Evolutionary conservation across 2,888 invertebrate genomes (phyloP).

Genomic region (Cepaea hortensis): DNA sequence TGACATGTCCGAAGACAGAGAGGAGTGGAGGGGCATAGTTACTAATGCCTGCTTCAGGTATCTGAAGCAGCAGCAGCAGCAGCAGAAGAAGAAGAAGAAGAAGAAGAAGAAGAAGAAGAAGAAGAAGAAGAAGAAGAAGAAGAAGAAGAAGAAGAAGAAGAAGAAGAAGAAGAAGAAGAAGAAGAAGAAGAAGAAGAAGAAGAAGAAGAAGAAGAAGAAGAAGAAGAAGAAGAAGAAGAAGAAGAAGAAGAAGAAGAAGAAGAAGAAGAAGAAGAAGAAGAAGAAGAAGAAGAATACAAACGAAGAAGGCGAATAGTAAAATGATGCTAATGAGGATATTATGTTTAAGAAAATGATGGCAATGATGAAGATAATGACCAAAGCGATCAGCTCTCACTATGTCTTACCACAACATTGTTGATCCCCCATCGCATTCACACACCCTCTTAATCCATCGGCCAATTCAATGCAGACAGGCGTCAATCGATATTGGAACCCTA

Average conservation of each 20-base stretch:
- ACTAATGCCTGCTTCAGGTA: no score
- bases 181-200: background rate
- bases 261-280: background rate
- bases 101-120: background rate
- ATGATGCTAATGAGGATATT: no score
- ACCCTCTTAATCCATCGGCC: background rate
- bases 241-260: background rate
- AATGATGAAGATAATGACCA: no score
- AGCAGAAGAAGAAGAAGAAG: background rate
- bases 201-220: background rate
- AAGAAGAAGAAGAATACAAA: background rate
- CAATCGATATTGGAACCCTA: constrained; percentile 18
- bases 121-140: background rate
- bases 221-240: background rate
- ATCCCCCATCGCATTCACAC: background rate
- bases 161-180: background rate
- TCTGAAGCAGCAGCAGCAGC: background rate
- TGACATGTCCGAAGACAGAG: no score
- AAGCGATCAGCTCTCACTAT: background rate
- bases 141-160: background rate
- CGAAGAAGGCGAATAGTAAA: no score
- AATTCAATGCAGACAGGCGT: no score
- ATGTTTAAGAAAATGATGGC: no score
- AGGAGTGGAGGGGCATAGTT: no score
- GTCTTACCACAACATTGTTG: background rate